These are phyloP conservation scores for Theonella swinhoei DNA, from an alignment of 37 sponge, comb jelly and placozoan species.

Conservation along the genomic window DNA sequence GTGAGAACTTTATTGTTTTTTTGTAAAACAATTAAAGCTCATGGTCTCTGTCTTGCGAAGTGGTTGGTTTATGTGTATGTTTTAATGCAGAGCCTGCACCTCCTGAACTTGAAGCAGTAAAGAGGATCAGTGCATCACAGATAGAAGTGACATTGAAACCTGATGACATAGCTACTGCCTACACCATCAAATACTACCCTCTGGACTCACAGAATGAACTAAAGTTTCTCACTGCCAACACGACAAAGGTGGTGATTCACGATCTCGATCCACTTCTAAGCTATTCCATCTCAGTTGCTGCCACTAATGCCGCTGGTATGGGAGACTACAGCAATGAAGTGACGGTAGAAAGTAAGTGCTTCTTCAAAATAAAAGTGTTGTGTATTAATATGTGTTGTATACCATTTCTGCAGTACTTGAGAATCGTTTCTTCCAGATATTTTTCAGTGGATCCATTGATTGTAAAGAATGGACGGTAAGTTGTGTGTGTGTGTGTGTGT, in stretches of 20 bases:
- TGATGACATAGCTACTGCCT: too few species aligned
- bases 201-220: not conserved
- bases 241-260: not conserved
- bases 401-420: slow-evolving; percentile 25
- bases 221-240: not conserved
- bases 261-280: not conserved
- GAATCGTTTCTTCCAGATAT: slow-evolving; percentile 18
- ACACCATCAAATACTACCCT: not conserved
- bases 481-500: too few species aligned
- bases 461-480: slow-evolving; percentile 38
- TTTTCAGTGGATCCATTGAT: slow-evolving; percentile 19
- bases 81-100: too few species aligned
- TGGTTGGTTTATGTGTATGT: too few species aligned
- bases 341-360: not conserved
- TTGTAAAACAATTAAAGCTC: too few species aligned
- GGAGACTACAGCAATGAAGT: not conserved
- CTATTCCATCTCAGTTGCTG: not conserved
- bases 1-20: too few species aligned
- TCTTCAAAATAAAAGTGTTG: not conserved
- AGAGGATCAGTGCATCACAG: too few species aligned
- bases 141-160: too few species aligned
- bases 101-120: too few species aligned
- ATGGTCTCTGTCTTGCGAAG: too few species aligned
- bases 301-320: not conserved
- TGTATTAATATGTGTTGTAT: not conserved